Conservation (phyloP, 1,140 invertebrate genomes). For the Psilanteris sp. region DNA sequence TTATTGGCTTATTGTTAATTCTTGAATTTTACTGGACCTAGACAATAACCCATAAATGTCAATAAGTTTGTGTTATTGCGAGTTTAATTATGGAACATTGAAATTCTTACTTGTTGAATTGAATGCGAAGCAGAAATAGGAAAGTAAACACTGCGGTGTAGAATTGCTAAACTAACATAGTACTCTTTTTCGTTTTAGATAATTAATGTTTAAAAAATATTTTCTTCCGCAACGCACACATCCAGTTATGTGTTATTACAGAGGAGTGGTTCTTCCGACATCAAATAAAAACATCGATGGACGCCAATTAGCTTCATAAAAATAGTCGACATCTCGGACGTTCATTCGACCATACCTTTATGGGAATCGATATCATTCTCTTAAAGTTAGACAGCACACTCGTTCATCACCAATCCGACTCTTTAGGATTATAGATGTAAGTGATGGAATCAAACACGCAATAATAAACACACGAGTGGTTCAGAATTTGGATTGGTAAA, state of each 20-base stretch:
- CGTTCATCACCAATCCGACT: constrained; percentile 47
- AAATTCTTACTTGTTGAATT: too few relatives aligned
- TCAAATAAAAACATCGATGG: constrained; percentile 43
- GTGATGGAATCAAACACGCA: constrained; percentile 42
- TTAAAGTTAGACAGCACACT: constrained; percentile 46
- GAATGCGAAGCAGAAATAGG: too few relatives aligned
- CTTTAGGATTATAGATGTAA: constrained; percentile 42
- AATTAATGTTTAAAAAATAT: constrained; percentile 20
- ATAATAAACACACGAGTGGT: constrained; percentile 50
- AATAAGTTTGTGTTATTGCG: too few relatives aligned
- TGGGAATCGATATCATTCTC: constrained; percentile 59
- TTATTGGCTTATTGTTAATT: too few relatives aligned
- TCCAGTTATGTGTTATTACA: constrained; percentile 25
- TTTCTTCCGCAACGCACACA: background rate
- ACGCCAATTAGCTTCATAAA: constrained; percentile 54
- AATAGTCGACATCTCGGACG: constrained; percentile 47
- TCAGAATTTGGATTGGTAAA: constrained; percentile 23
- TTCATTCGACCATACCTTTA: constrained; percentile 47
- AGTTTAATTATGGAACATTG: too few relatives aligned
- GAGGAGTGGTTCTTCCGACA: constrained; percentile 19
- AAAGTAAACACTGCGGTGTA: background rate
- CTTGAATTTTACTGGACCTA: too few relatives aligned
- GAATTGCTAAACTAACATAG: background rate
- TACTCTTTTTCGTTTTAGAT: background rate
- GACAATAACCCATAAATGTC: too few relatives aligned